Percentiles rank a stretch among this genome's conserved stretches.
Conservation (phyloP, 30 jellyfish, hydroid and myxozoan species). For the Aurelia aurita region DNA sequence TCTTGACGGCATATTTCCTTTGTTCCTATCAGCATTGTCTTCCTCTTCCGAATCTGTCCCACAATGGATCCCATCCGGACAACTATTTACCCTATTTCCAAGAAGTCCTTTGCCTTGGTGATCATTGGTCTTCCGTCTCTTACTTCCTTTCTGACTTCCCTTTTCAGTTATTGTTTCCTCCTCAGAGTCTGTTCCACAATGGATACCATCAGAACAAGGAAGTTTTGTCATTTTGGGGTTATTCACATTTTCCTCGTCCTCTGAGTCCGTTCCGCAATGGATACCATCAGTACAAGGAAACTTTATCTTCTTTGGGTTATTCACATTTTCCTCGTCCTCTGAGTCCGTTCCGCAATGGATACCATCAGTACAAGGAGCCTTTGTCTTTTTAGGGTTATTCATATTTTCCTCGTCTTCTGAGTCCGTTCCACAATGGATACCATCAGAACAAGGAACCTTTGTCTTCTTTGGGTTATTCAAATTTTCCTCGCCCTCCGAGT, state of each 20-base stretch:
- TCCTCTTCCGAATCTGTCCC: constrained; percentile 76
- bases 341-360: constrained; percentile 54
- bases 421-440: constrained; percentile 61
- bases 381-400: background rate
- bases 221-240: background rate
- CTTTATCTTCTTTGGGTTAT: background rate
- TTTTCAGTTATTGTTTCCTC: constrained; percentile 11
- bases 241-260: background rate
- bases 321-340: constrained; percentile 6
- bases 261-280: constrained; percentile 50
- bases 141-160: too few relatives aligned
- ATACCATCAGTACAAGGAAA: constrained; percentile 66
- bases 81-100: background rate
- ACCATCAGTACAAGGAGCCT: constrained; percentile 58
- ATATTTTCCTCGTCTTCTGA: constrained; percentile 14
- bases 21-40: background rate
- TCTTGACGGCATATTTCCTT: background rate
- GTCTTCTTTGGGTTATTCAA: background rate
- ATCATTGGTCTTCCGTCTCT: too few relatives aligned
- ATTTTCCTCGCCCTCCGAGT: constrained; percentile 21
- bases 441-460: constrained; percentile 51
- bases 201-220: constrained; percentile 73
- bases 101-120: too few relatives aligned
- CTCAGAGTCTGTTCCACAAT: constrained; percentile 85
- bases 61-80: constrained; percentile 54